phyloP scores from a whole-genome alignment of 2,113 vertebrate species.

The Hepsetus odoe region DNA sequence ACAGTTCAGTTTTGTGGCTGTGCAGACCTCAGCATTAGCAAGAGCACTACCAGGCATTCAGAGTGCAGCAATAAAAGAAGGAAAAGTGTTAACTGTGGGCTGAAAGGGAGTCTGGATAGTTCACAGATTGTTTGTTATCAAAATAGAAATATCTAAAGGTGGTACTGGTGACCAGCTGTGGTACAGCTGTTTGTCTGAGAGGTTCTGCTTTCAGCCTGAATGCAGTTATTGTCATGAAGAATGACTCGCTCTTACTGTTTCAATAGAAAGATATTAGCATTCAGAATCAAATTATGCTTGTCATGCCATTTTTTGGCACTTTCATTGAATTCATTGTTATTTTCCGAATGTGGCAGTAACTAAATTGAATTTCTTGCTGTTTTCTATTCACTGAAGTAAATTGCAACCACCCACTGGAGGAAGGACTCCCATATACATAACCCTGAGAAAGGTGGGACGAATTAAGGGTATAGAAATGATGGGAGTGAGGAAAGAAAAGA shows the following conservation, averaged over 20 bases:
- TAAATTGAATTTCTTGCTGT: conserved; percentile 47
- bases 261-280: background rate
- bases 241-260: background rate
- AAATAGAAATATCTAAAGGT: no score
- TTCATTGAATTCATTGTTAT: conserved; percentile 53
- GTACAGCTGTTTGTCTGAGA: no score
- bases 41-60: no score
- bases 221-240: no score
- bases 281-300: background rate
- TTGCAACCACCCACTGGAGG: conserved; percentile 50
- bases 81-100: no score
- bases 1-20: no score
- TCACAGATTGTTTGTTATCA: no score
- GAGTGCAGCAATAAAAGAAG: no score
- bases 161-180: no score
- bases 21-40: no score
- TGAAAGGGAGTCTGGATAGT: no score
- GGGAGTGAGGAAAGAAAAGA: conserved; percentile 4
- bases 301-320: background rate
- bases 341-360: conserved; percentile 16
- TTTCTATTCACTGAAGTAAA: conserved; percentile 54
- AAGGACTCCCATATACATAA: conserved; percentile 38
- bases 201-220: no score
- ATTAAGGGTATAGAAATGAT: conserved; percentile 39
- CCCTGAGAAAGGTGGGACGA: conserved; percentile 21